These are phyloP conservation scores for Drosophila vallismaia DNA, from an alignment of 2,888 invertebrate genomes.

Conservation along the genomic window DNA sequence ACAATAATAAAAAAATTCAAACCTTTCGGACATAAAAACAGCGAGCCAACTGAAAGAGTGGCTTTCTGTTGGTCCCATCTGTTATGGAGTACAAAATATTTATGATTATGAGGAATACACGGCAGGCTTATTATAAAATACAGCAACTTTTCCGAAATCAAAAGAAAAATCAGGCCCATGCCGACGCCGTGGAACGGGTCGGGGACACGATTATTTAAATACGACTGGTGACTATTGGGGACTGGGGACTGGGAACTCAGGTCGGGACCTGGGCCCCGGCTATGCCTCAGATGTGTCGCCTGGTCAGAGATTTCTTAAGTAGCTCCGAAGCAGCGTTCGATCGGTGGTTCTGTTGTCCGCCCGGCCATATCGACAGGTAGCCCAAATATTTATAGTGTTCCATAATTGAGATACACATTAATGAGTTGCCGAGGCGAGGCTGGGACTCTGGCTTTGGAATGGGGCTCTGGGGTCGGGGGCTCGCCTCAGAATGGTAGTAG, in stretches of 20 bases:
- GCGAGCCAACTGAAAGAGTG: constrained; percentile 36
- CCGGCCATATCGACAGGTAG: constrained; percentile 80
- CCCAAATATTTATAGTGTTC: constrained; percentile 82
- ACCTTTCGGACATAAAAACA: constrained; percentile 58
- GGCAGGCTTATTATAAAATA: constrained; percentile 77
- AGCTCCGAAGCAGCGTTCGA: constrained; percentile 45
- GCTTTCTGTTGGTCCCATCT: constrained; percentile 21
- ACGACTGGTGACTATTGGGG: constrained; percentile 29
- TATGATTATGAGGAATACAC: constrained; percentile 78
- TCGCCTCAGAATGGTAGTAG: constrained; percentile 70
- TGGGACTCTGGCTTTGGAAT: constrained; percentile 1
- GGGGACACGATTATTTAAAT: constrained; percentile 68
- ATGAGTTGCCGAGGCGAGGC: constrained; percentile 57
- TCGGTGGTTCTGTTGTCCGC: no score
- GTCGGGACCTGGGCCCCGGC: constrained; percentile 13
- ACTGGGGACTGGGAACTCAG: neutral
- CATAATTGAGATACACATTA: constrained; percentile 82
- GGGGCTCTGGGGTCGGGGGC: constrained; percentile 23
- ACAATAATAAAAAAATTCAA: constrained; percentile 65
- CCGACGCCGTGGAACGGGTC: constrained; percentile 63
- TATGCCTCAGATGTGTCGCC: constrained; percentile 39
- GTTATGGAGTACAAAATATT: constrained; percentile 67
- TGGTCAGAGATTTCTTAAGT: constrained; percentile 56
- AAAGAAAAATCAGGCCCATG: constrained; percentile 69
- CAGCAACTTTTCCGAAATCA: constrained; percentile 78